Percentiles rank a stretch among this genome's conserved stretches.
These are phyloP conservation scores for Cacatua alba DNA, from an alignment of 2,113 vertebrate genomes.

Conservation along the genomic window DNA sequence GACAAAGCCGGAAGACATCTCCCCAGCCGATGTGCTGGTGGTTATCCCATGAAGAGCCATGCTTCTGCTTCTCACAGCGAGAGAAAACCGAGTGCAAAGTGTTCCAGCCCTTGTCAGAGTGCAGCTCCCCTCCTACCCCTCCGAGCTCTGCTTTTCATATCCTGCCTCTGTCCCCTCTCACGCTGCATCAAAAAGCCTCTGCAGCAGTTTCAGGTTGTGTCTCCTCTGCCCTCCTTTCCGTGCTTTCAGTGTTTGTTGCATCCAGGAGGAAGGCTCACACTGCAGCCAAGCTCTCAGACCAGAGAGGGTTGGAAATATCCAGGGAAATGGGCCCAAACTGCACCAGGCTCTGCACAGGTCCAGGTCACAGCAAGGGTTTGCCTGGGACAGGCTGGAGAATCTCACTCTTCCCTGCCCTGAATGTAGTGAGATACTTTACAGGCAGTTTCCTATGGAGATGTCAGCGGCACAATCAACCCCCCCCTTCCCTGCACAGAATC, in stretches of 20 bases:
- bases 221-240: rapidly evolving
- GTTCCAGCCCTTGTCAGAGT: not conserved
- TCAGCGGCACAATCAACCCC: not conserved
- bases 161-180: not conserved
- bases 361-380: not conserved
- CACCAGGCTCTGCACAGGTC: rapidly evolving
- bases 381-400: not conserved
- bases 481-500: slow-evolving; percentile 39
- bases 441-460: not conserved
- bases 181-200: not conserved
- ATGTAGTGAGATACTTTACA: not conserved
- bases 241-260: not conserved
- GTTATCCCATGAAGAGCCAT: not conserved
- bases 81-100: not conserved
- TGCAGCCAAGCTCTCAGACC: not conserved
- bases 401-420: not conserved
- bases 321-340: not conserved
- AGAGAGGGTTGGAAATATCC: not conserved
- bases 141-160: not conserved
- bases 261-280: not conserved
- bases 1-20: not conserved
- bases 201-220: not conserved
- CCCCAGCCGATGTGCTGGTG: rapidly evolving
- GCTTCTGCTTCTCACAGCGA: not conserved
- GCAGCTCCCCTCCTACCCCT: not conserved